Percentiles rank a stretch among this genome's conserved stretches.
Evolutionary conservation across 2,113 vertebrate species (phyloP).

Genomic region (Ictalurus punctatus): DNA sequence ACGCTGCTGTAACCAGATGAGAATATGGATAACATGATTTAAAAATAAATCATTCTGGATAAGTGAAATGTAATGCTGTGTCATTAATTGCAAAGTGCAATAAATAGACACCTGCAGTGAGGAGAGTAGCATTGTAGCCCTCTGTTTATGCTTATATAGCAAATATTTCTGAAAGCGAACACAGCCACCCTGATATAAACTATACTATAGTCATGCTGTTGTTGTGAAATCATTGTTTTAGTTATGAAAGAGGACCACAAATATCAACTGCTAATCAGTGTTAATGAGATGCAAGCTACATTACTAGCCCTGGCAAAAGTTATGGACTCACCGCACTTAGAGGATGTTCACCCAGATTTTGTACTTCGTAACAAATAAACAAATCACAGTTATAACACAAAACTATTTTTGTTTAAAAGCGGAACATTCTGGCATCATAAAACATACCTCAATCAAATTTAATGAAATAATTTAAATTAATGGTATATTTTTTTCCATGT

Average conservation of each 20-base stretch:
- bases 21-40: background rate
- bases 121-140: background rate
- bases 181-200: background rate
- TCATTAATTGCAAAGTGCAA: background rate
- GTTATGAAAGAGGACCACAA: background rate
- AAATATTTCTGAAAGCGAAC: background rate
- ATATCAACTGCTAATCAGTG: background rate
- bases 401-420: no score
- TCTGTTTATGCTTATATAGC: background rate
- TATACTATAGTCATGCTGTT: background rate
- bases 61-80: background rate
- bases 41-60: background rate
- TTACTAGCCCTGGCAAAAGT: no score
- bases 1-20: background rate
- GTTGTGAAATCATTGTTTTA: background rate
- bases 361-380: no score
- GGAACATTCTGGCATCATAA: no score
- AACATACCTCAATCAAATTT: no score
- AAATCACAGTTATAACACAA: no score
- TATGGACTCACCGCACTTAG: no score
- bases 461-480: no score
- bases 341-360: no score
- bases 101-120: background rate
- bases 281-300: background rate
- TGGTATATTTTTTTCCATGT: no score